phyloP scores from a whole-genome alignment of 2,113 vertebrate genomes.

The Otus sunia region DNA sequence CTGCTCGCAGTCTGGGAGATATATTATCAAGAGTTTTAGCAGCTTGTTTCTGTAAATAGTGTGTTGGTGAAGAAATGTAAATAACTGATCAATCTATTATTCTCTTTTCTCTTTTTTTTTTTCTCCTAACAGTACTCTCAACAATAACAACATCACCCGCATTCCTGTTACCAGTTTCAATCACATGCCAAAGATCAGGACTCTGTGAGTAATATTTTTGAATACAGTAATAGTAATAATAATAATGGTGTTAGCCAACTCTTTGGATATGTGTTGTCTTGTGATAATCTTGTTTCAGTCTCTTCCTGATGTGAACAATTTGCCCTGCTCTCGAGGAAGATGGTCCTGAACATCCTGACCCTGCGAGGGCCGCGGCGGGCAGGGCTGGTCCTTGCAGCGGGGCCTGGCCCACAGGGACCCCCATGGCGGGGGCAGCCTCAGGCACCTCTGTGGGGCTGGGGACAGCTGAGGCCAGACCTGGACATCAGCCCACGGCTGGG shows the following conservation, averaged over 20 bases:
- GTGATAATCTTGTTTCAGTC: not conserved
- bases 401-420: not conserved
- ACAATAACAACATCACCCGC: constrained; percentile 99
- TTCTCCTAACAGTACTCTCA: constrained; percentile 86
- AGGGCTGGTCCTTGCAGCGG: not conserved
- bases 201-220: constrained; percentile 86
- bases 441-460: not conserved
- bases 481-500: too few species aligned
- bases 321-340: not conserved
- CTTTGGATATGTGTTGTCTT: not conserved
- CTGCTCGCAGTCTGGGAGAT: not conserved
- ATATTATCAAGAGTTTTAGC: not conserved
- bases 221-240: not conserved
- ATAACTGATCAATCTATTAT: not conserved
- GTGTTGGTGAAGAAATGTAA: not conserved
- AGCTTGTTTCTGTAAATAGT: not conserved
- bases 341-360: too few species aligned
- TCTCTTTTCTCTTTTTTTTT: not conserved
- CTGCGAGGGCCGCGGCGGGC: not conserved
- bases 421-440: rapidly evolving
- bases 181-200: constrained; percentile 98
- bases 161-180: constrained; percentile 99
- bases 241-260: not conserved
- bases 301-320: not conserved
- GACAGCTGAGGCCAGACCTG: not conserved